Base-by-base conservation (phyloP, 2,113 vertebrate species). In the Prunella fulvescens region DNA sequence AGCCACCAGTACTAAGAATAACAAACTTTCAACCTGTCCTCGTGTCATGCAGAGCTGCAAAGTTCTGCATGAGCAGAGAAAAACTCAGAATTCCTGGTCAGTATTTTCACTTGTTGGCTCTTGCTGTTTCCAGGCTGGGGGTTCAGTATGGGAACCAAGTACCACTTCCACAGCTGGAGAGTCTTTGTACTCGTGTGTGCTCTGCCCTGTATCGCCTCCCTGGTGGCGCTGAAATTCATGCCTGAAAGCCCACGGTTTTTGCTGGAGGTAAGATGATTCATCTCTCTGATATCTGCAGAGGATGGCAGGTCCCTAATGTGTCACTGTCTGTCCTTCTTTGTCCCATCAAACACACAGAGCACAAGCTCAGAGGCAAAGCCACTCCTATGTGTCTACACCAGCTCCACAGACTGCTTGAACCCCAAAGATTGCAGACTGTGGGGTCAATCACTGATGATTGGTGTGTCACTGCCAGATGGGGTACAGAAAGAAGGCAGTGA, bases 161-260 rank as follows among this genome's bases (percentile, higher is more conserved):
- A 99, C 95, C 99, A 99, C 96, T 99, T 99, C 97, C 99, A 99
- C 97, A 99, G 98, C 96, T 99, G 99, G 99, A 98, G 99, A 39
- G 97, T 99, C 40, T 99, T 99, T 69, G 99, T 99, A 12, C 97
- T 99, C 7, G 97, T 99, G 92, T 99, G 99, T 23, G 98, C 98
- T 37, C 98, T 99, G 90, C 99, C 99, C 8, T 98, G 98, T 4
- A 96, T 99, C 1, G 97, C 98, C 15, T 99, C 99, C 65, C 97
- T 99, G 53, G 84, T 98, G 53, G 99, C 99, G 1, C 96, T 99
- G 48, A 95, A 98, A 90, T 99, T 99, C 97, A 99, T 99, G 99
- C 99, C 99, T 0, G 99, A 99, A 97, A 99, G 99, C 95, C 99
- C 99, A 1, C 98, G 99, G 2, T 99, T 99, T 97, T 98, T 99